Base-by-base conservation (phyloP, 1,140 invertebrate genomes). In the Neoseiulus cucumeris region DNA sequence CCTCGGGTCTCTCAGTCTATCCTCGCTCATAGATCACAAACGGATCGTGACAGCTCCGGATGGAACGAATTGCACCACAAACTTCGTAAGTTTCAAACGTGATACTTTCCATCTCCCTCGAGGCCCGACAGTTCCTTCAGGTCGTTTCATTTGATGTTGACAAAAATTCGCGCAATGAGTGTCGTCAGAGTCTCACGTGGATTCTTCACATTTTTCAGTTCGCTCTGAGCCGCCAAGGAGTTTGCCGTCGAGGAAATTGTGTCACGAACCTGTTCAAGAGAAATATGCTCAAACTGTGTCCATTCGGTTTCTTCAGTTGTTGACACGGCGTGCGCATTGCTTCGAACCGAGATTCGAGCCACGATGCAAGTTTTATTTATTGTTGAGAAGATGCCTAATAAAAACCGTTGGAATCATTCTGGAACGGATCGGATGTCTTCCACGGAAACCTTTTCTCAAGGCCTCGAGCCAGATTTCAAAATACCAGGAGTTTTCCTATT, bases 271-370 rank as follows among this genome's bases (percentile, higher is more conserved):
- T 59, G 25, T 59, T 59, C 51, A 17, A 14, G 12, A 25, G 51
- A 9, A 59, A 25, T 33, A 59, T 29, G 33, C 22, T 59, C 22
- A 59, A 59, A 59, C 51, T 59, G 51, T 59, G 51, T 25, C 51
- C 51, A 1, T 59, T 59, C 12, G 51, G 51, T 25, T 1, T 59
- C 25, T 33, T 25, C 1, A 59, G 1, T 59, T 59, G 51, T 20
- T 59, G 33, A 39, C n/a, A n/a, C n/a, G n/a, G n/a, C n/a, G n/a
- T n/a, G n/a, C n/a, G 33, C 33, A 39, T 9, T 39, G 33, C 9
- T 39, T 39, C 33, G 33, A 4, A 39, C 33, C 33, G n/a, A n/a
- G n/a, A n/a, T n/a, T n/a, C n/a, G n/a, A n/a, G n/a, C n/a, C n/a
- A n/a, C n/a, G n/a, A n/a, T 9, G 33, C 33, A 39, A 9, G 9